phyloP scores from a whole-genome alignment of 2,888 invertebrate genomes.

The Thysanoteuthis rhombus region DNA sequence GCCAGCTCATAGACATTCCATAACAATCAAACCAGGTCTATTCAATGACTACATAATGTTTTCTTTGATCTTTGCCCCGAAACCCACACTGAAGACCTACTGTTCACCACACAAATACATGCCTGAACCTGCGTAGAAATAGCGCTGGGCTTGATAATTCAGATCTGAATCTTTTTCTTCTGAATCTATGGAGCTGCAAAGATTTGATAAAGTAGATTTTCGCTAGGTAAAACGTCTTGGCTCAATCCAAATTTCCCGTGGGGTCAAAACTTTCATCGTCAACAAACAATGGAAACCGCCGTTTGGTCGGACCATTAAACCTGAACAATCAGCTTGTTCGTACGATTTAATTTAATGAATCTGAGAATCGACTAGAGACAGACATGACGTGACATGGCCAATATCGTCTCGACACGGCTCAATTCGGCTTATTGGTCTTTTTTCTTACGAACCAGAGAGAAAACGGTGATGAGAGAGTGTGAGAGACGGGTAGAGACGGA shows the following conservation, averaged over 20 bases:
- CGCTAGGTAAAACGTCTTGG: neutral
- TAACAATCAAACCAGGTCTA: too few species aligned
- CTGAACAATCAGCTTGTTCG: neutral
- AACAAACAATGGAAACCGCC: neutral
- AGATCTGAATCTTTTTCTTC: neutral
- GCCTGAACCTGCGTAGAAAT: too few species aligned
- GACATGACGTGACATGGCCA: neutral
- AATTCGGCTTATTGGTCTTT: too few species aligned
- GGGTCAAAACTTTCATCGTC: neutral
- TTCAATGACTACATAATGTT: too few species aligned
- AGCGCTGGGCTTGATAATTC: neutral
- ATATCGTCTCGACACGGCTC: neutral
- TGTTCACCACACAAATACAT: too few species aligned
- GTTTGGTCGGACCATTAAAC: neutral
- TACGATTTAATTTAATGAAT: neutral
- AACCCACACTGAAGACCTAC: too few species aligned
- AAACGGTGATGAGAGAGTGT: too few species aligned
- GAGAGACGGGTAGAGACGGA: too few species aligned
- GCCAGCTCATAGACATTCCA: too few species aligned
- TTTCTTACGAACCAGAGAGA: too few species aligned
- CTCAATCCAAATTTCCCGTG: neutral
- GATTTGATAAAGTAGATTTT: neutral
- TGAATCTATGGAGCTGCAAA: neutral
- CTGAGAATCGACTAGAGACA: neutral
- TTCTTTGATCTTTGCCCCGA: too few species aligned